Evolutionary conservation across 2,113 vertebrate genomes (phyloP).

Genomic region (Spermophilus dauricus): DNA sequence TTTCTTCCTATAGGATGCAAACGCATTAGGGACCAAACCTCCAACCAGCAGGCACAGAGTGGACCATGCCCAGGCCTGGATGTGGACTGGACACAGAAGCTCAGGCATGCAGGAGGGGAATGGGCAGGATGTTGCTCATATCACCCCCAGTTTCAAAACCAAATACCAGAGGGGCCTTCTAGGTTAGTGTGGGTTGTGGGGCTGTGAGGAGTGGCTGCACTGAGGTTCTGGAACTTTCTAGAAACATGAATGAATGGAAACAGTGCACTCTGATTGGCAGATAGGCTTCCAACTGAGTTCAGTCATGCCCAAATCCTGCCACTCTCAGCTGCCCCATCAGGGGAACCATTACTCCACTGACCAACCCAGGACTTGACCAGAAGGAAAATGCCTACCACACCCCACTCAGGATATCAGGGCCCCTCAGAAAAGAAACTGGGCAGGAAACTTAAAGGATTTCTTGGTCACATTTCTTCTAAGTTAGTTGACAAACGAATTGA

Average conservation of each 20-base stretch:
- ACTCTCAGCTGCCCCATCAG: neutral
- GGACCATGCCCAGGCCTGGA: too few species aligned
- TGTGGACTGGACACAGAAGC: too few species aligned
- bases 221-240: neutral
- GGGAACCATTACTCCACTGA: accelerated
- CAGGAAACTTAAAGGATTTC: neutral
- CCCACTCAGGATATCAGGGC: too few species aligned
- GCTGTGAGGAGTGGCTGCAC: neutral
- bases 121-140: too few species aligned
- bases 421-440: neutral
- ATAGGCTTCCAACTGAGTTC: neutral
- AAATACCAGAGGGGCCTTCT: neutral
- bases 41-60: neutral
- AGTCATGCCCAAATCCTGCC: neutral
- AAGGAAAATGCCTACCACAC: neutral
- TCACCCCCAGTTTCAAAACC: neutral
- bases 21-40: neutral
- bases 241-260: neutral
- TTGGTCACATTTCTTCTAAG: neutral
- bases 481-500: neutral
- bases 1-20: neutral
- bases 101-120: accelerated
- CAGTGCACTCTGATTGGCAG: neutral
- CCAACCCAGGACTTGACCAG: neutral
- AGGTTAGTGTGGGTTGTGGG: neutral